Conservation (phyloP, 2,888 invertebrate species). For the Anagyrus pseudococci region DNA sequence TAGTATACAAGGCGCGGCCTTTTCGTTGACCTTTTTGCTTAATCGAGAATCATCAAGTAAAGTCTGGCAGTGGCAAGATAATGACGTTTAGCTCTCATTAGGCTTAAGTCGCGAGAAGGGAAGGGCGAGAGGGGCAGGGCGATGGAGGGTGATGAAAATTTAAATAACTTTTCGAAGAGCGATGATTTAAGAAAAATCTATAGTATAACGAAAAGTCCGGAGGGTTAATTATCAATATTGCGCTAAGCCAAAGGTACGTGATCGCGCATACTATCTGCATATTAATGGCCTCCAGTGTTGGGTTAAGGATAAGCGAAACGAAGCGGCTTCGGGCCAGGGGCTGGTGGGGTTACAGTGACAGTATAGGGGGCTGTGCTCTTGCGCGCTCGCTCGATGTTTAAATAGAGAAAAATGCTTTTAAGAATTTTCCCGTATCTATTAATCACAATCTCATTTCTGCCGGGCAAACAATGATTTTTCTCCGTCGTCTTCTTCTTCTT, state of each 20-base stretch:
- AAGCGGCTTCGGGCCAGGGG: conserved; percentile 12
- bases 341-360: conserved; percentile 7
- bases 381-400: not conserved
- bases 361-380: not conserved
- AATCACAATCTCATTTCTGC: conserved; percentile 11
- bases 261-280: conserved; percentile 39
- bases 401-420: conserved; percentile 34
- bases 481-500: too few species aligned
- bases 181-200: conserved; percentile 16
- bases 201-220: conserved; percentile 13
- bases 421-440: conserved; percentile 26
- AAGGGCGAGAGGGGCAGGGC: not conserved
- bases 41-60: too few species aligned
- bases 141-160: conserved; percentile 4
- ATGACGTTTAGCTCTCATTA: too few species aligned
- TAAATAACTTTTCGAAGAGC: not conserved
- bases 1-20: too few species aligned
- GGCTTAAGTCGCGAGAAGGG: not conserved
- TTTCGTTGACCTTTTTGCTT: too few species aligned
- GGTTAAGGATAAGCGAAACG: conserved; percentile 32
- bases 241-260: conserved; percentile 37
- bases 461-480: not conserved
- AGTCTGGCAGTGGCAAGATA: too few species aligned
- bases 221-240: conserved; percentile 38
- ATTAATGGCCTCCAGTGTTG: conserved; percentile 34